Base-by-base conservation (phyloP, 2,113 vertebrate species). In the Xerus inauris region DNA sequence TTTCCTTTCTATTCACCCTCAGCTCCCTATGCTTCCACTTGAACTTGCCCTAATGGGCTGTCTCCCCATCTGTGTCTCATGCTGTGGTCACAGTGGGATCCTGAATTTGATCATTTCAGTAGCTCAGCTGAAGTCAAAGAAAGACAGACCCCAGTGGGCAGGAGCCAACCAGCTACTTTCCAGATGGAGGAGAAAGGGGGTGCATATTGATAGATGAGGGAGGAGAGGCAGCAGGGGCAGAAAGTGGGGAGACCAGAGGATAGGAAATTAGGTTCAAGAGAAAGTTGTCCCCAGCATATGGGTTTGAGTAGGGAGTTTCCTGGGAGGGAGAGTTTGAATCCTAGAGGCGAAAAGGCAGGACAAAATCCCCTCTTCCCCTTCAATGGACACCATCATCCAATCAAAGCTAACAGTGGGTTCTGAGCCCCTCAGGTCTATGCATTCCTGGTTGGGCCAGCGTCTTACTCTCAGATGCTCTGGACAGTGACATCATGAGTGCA, bases 391-490 rank as follows among this genome's bases (percentile, higher is more conserved):
- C 13, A 12, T 38, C 32, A 28, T 77, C 51, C 87, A 49, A 1
- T 28, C 24, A 72, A 28, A 40, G 54, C 76, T 71, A 26, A 40
- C 2, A 26, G 32, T 62, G 10, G 65, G 71, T 40, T 75, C 59
- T 54, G 87, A 88, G 45, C 14, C 12, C 69, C n/a, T 22, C 51
- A 19, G 51, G 28, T 20, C 40, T 94, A 79, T 75, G 95, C 96
- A 95, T 97, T 97, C 51, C 95, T 96, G 72, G 92, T 62, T 82
- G 95, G 71, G 95, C 97, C 6, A 93, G 96, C 79, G 99, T 99
- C 51, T 99, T 99, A 95, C 99, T 99, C 97, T 99, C 98, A 3
- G 99, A 99, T 71, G 99, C 99, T 97, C 98, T 98, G 20, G 98
- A 99, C 97, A 99, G 99, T 98, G 98, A 97, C 98, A 0, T 98